Conservation (phyloP, 2,113 vertebrate species). For the Campylomormyrus numenius region DNA sequence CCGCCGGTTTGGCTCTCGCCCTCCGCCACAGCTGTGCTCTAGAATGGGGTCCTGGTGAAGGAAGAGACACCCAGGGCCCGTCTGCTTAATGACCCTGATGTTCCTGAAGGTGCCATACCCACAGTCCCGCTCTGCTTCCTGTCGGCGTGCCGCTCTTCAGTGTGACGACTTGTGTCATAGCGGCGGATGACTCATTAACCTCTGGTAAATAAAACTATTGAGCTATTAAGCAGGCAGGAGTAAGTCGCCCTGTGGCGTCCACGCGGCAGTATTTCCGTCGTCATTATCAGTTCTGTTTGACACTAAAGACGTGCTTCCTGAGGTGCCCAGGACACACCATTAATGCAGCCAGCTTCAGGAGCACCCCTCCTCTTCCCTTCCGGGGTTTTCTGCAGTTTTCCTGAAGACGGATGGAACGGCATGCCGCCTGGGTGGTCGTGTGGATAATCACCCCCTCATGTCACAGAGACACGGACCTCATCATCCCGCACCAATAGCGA, state of each 20-base stretch:
- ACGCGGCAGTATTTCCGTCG: not conserved
- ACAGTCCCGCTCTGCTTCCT: not conserved
- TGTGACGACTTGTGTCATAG: not conserved
- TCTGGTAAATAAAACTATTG: not conserved
- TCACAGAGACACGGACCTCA: not conserved
- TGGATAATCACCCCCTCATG: not conserved
- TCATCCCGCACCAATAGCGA: not conserved
- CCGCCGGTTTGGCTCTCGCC: constrained; percentile 33
- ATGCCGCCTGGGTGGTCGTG: constrained; percentile 26
- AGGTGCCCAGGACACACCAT: not conserved
- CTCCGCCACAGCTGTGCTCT: constrained; percentile 43
- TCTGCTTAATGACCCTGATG: not conserved
- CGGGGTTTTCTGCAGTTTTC: constrained; percentile 50
- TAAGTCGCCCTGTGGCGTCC: not conserved
- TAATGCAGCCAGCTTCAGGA: not conserved
- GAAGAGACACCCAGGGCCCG: constrained; percentile 43
- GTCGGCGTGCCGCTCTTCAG: not conserved
- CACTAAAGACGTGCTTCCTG: not conserved
- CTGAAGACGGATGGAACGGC: constrained; percentile 54
- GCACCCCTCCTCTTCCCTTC: not conserved
- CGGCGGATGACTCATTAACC: not conserved
- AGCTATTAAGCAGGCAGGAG: not conserved
- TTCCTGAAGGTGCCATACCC: not conserved
- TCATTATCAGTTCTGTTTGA: not conserved
- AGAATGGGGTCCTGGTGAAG: constrained; percentile 26